Percentiles rank a stretch among this genome's conserved stretches.
Conservation (phyloP, 2,113 vertebrate genomes). For the Paralichthys olivaceus region DNA sequence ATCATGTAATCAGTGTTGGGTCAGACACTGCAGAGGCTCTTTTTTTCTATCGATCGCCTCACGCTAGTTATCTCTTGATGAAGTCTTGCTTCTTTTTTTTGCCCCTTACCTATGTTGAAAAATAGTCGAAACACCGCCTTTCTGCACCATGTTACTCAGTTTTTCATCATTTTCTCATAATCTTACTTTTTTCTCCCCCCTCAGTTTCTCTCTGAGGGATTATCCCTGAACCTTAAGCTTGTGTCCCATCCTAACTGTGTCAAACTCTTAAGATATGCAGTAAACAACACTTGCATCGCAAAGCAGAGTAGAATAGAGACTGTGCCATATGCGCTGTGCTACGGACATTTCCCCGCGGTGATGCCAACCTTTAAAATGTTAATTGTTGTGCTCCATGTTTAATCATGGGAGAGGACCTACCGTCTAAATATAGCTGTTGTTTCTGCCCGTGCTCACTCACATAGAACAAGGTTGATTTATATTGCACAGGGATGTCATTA, state of each 20-base stretch:
- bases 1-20: conserved; percentile 16
- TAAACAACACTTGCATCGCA: conserved; percentile 51
- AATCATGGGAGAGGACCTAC: conserved; percentile 31
- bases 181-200: conserved; percentile 25
- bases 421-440: conserved; percentile 39
- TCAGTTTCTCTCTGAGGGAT: conserved; percentile 50
- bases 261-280: conserved; percentile 60
- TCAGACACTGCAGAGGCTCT: not conserved
- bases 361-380: conserved; percentile 71
- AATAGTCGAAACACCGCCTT: conserved; percentile 37
- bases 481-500: conserved; percentile 47
- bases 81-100: conserved; percentile 34
- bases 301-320: conserved; percentile 9
- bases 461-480: conserved; percentile 48
- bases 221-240: conserved; percentile 50
- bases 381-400: conserved; percentile 56
- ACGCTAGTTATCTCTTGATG: conserved; percentile 44
- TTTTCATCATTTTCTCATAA: conserved; percentile 75
- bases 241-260: conserved; percentile 61
- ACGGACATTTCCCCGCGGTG: conserved; percentile 31
- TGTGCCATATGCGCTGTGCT: conserved; percentile 22
- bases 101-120: conserved; percentile 57
- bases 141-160: conserved; percentile 51
- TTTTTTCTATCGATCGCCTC: conserved; percentile 15
- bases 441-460: conserved; percentile 16